Conservation (phyloP, 2,113 vertebrate species). For the Dipodomys merriami region DNA sequence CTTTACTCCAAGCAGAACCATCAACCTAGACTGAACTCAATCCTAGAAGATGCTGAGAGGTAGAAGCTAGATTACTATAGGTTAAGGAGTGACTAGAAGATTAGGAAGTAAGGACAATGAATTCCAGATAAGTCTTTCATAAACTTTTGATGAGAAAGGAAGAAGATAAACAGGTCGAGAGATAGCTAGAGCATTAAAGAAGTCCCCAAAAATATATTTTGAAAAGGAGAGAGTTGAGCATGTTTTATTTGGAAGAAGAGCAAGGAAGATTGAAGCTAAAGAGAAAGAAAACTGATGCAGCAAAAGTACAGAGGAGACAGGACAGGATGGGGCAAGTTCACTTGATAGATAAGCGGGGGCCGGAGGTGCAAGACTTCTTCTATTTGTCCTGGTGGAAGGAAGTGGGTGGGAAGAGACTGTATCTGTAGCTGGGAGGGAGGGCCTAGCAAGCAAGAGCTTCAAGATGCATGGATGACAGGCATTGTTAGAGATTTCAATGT, state of each 20-base stretch:
- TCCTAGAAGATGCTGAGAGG: neutral
- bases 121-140: neutral
- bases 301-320: slow-evolving; percentile 3
- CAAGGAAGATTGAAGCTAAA: slow-evolving; percentile 2
- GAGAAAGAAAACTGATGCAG: neutral
- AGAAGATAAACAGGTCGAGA: slow-evolving; percentile 22
- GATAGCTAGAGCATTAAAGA: neutral
- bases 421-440: neutral
- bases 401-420: neutral
- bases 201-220: neutral
- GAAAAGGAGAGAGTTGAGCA: neutral
- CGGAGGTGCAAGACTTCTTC: neutral
- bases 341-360: neutral
- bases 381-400: neutral
- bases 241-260: neutral
- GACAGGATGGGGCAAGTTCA: neutral
- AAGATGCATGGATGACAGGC: neutral
- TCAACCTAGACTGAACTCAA: neutral
- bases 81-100: neutral
- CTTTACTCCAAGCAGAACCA: neutral
- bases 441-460: neutral
- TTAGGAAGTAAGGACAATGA: neutral
- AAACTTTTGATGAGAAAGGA: slow-evolving; percentile 24
- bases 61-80: neutral
- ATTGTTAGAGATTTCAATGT: neutral